These are phyloP conservation scores for Lutraria lutraria DNA, from an alignment of 2,888 invertebrate genomes.

Conservation along the genomic window DNA sequence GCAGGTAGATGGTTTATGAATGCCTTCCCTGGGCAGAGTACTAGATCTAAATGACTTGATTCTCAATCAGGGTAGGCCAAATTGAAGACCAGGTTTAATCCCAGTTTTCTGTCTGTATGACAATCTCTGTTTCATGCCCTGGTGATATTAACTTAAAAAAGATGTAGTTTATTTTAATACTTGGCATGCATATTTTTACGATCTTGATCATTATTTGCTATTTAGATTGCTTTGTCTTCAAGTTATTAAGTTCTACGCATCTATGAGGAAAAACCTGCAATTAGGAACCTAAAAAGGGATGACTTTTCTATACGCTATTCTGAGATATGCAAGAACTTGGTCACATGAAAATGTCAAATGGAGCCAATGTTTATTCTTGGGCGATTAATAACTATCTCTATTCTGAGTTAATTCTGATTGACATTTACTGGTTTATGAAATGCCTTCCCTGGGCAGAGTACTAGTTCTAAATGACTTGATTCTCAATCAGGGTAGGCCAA, in stretches of 20 bases:
- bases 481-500: constrained; percentile 64
- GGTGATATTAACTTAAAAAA: constrained; percentile 29
- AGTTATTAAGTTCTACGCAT: neutral
- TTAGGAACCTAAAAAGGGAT: constrained; percentile 8
- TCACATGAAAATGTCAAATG: too few species aligned
- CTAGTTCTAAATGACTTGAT: constrained; percentile 13
- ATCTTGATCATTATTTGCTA: too few species aligned
- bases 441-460: constrained; percentile 42
- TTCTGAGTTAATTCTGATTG: too few species aligned
- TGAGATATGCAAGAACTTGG: constrained; percentile 22
- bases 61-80: constrained; percentile 62
- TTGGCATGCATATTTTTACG: too few species aligned
- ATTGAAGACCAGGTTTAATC: constrained; percentile 49
- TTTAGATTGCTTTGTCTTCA: too few species aligned
- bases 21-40: constrained; percentile 40
- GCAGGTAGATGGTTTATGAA: too few species aligned
- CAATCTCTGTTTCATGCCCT: constrained; percentile 52
- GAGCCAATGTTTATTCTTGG: too few species aligned
- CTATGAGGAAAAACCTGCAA: constrained; percentile 47
- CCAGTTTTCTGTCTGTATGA: constrained; percentile 41
- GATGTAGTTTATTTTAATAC: too few species aligned
- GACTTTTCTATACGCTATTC: constrained; percentile 37
- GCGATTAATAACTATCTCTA: too few species aligned
- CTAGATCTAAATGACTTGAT: constrained; percentile 3
- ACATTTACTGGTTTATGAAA: neutral